Conservation (phyloP, 2,113 vertebrate genomes). For the Vidua macroura region DNA sequence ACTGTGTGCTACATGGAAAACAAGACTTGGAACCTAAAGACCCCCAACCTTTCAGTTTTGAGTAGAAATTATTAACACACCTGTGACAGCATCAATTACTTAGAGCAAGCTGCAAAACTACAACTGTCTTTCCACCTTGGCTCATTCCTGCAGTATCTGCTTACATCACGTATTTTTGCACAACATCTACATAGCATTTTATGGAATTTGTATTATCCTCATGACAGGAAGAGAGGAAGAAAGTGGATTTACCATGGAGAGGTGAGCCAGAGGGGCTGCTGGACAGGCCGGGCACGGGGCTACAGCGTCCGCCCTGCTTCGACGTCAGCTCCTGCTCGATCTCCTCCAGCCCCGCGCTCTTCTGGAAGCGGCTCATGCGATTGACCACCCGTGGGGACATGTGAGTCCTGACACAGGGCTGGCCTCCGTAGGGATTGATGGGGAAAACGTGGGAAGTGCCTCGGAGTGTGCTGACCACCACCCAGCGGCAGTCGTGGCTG, state of each 20-base stretch:
- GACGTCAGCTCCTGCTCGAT: constrained; percentile 93
- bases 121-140: neutral
- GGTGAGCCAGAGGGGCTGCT: constrained; percentile 96
- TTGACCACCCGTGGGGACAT: constrained; percentile 96
- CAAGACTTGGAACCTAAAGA: neutral
- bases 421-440: constrained; percentile 92
- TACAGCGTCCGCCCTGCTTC: constrained; percentile 89
- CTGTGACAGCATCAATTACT: neutral
- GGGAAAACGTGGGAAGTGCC: constrained; percentile 97
- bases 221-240: neutral
- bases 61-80: neutral
- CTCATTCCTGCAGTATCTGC: neutral
- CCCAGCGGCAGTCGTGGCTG: constrained; percentile 98
- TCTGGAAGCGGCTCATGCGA: constrained; percentile 97
- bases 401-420: constrained; percentile 92
- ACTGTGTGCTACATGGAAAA: neutral
- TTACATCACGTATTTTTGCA: neutral
- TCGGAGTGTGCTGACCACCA: constrained; percentile 93
- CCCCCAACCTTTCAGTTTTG: neutral
- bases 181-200: neutral
- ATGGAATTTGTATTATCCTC: neutral
- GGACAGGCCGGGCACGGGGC: constrained; percentile 91
- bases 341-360: constrained; percentile 95
- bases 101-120: neutral
- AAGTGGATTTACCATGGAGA: constrained; percentile 83